Evolutionary conservation across 2,888 invertebrate species (phyloP), one percentile per base, ranked within the genome.

Genomic region (Rhamphomyia laevipes): DNA sequence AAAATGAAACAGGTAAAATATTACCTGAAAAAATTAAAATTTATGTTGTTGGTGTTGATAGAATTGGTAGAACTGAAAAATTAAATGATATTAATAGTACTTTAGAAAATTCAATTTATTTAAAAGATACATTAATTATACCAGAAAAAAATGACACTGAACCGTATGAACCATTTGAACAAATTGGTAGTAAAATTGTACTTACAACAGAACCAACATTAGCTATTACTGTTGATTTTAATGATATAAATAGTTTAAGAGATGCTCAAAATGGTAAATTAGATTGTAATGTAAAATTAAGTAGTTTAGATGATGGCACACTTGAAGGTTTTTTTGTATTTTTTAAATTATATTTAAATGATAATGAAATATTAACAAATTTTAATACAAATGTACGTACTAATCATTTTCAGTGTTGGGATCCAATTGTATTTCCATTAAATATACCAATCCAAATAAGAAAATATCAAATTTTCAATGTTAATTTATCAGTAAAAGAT

Each of bases 1-100:
- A 59, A 23, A 56, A 66, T 33, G 37, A 41, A 18, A 58, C 61
- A 46, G 77, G 74, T 6, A 71, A 71, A 60, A 73, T 85, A 4
- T 68, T 85, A 51, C 85, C 85, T 2, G 66, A 70, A 47, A 71
- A 70, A 51, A 83, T 80, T 10, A 76, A 76, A 49, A 72, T 86
- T 45, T 85, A 31, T 43, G 46, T 54, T 9, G 40, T 48, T 31
- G 54, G 51, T 10, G 51, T 52, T 12, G 47, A 52, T 43, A 44
- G 44, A 15, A 47, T 52, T 27, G 43, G 48, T n/a, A 35, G 51
- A 5, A 41, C 15, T 15, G 46, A 54, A n/a, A 49, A 51, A 35
- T 35, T 46, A 21, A 41, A 47, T 15, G 31, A 43, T 3, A 43
- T 54, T 3, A 31, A 52, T 21, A 50, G 47, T 47, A 31, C 44